Percentiles rank a stretch among this genome's conserved stretches.
phyloP scores from a whole-genome alignment of 1,140 invertebrate species.

The Calliopsis andreniformis region DNA sequence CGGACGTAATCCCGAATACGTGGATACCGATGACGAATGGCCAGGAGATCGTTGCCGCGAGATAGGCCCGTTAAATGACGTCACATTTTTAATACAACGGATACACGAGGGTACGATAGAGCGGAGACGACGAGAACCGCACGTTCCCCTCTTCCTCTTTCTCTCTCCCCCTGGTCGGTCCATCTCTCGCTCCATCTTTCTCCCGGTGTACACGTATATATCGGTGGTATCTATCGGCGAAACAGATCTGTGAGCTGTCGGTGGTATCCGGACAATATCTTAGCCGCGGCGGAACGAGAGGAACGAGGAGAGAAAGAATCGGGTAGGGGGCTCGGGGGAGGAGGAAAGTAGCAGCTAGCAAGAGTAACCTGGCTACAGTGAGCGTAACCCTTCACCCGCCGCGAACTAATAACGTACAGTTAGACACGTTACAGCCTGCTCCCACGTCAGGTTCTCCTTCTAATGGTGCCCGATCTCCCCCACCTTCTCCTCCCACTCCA shows the following conservation, averaged over 20 bases:
- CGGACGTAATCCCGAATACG: slow-evolving; percentile 64
- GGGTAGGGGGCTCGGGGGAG: background rate
- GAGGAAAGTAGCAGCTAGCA: slow-evolving; percentile 24
- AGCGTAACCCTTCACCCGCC: slow-evolving; percentile 74
- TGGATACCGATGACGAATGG: slow-evolving; percentile 70
- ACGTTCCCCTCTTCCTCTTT: slow-evolving; percentile 35
- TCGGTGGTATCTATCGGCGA: slow-evolving; percentile 70
- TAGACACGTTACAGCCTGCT: slow-evolving; percentile 71
- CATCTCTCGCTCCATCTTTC: slow-evolving; percentile 59
- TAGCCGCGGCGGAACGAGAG: slow-evolving; percentile 41
- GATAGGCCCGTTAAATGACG: slow-evolving; percentile 72
- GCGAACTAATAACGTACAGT: slow-evolving; percentile 74
- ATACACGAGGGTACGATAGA: slow-evolving; percentile 41
- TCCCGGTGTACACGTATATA: slow-evolving; percentile 57
- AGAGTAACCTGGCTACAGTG: slow-evolving; percentile 65
- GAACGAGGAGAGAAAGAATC: slow-evolving; percentile 32
- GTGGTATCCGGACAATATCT: slow-evolving; percentile 75
- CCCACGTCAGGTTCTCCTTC: slow-evolving; percentile 63
- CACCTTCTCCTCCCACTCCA: background rate
- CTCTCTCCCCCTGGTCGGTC: slow-evolving; percentile 30
- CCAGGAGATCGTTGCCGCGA: slow-evolving; percentile 59
- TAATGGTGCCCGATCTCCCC: slow-evolving; percentile 57
- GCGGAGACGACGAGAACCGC: slow-evolving; percentile 52
- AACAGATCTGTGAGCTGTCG: slow-evolving; percentile 75
- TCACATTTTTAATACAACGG: slow-evolving; percentile 73